Conservation (phyloP, 2,797 vertebrate species). For the Rhabdophis nuchalis region DNA sequence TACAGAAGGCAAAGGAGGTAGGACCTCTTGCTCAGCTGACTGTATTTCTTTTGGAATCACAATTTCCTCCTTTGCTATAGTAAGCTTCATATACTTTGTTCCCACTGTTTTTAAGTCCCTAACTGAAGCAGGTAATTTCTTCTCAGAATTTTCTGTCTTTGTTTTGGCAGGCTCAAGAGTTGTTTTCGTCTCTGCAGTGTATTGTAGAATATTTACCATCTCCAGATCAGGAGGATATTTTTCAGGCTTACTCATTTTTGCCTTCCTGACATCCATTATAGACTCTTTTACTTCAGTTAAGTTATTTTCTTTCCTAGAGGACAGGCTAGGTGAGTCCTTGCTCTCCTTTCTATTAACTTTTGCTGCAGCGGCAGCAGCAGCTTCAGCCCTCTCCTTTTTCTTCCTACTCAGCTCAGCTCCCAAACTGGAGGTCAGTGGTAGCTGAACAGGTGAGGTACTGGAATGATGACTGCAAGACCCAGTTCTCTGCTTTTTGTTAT, state of each 20-base stretch:
- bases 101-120: conserved; percentile 69
- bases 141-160: conserved; percentile 69
- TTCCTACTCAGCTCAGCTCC: conserved; percentile 92
- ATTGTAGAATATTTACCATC: conserved; percentile 36
- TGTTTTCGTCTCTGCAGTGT: conserved; percentile 66
- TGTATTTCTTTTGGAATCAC: conserved; percentile 70
- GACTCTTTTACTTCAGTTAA: conserved; percentile 66
- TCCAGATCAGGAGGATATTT: conserved; percentile 68
- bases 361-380: conserved; percentile 79
- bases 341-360: conserved; percentile 75
- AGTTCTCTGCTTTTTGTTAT: conserved; percentile 85
- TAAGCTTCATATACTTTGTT: conserved; percentile 69
- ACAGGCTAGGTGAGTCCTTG: conserved; percentile 70
- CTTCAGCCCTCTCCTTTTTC: conserved; percentile 91
- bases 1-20: conserved; percentile 65
- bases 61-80: conserved; percentile 65
- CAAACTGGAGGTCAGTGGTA: conserved; percentile 91
- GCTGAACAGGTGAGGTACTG: conserved; percentile 85
- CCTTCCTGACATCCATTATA: conserved; percentile 70
- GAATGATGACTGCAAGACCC: conserved; percentile 83
- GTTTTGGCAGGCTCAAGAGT: conserved; percentile 61
- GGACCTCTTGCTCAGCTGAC: conserved; percentile 67
- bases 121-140: conserved; percentile 57
- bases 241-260: conserved; percentile 68
- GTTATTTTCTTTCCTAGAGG: conserved; percentile 73